Base-by-base conservation (phyloP, 2,797 vertebrate species). In the Channa striata region DNA sequence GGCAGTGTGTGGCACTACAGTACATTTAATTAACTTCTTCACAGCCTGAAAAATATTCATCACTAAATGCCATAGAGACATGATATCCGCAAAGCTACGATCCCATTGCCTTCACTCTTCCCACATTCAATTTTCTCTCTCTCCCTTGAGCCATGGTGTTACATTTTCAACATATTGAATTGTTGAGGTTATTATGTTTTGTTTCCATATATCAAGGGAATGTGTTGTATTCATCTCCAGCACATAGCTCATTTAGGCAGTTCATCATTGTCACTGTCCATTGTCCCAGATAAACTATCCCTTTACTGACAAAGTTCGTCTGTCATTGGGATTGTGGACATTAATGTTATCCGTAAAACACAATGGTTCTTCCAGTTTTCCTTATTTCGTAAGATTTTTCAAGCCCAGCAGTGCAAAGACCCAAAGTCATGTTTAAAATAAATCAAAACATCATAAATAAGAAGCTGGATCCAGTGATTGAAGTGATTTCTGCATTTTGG, bases 21-120 rank as follows among this genome's bases (percentile, higher is more conserved):
- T 20, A 51, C 36, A 19, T 80, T 74, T 73, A 17, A 30, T 63
- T 59, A 0, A 65, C 49, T 71, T 59, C 58, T 57, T 49, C 40
- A 46, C 72, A 74, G 68, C 56, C 51, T 77, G 21, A 77, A 78
- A 77, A 50, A 49, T 49, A 25, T 52, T 72, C 53, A 58, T 58
- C 58, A 50, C 40, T 68, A 57, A 73, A 69, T 72, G 44, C 65
- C 58, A 61, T 25, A 44, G 65, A 61, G 59, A 68, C 47, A 4
- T 21, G 40, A 34, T 53, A 36, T 40, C 50, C 54, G 40, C 17
- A 46, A 50, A 71, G 54, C 74, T 33, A 40, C 36, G 43, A 83
- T 72, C 66, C 11, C 47, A 34, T 54, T 57, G 37, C 47, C 40
- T 69, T 77, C 46, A 59, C 39, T 72, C 62, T 62, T 39, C 36